A percentile compares a stretch with the other conserved stretches of the same genome.
phyloP scores from a whole-genome alignment of 2,113 vertebrate species.

The Melanocharis versteri region DNA sequence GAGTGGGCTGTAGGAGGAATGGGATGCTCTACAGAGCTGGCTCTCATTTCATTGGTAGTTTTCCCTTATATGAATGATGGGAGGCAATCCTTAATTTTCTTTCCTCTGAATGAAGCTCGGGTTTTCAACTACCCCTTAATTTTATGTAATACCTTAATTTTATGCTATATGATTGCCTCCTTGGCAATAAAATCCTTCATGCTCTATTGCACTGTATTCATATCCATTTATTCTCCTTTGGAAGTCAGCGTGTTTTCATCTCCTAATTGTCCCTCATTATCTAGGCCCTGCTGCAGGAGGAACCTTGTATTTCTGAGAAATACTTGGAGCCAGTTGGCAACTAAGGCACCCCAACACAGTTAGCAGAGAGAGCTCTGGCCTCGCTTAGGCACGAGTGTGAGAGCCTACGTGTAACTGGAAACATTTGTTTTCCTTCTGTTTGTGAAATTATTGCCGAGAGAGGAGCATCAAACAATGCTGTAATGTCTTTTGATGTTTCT shows the following conservation, averaged over 20 bases:
- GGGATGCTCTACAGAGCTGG: not conserved
- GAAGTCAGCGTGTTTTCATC: not conserved
- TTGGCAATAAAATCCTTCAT: not conserved
- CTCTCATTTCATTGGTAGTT: not conserved
- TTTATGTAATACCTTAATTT: not conserved
- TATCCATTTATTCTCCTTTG: not conserved
- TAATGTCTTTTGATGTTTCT: slow-evolving; percentile 60
- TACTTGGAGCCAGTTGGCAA: not conserved
- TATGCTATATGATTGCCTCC: not conserved
- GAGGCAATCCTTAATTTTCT: not conserved
- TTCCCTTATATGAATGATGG: not conserved
- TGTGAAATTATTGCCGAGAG: slow-evolving; percentile 45
- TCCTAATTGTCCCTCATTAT: not conserved
- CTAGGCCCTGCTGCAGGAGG: not conserved
- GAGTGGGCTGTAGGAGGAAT: not conserved
- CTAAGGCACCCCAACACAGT: not conserved
- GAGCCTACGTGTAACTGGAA: slow-evolving; percentile 45
- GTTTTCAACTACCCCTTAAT: not conserved
- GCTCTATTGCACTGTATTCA: not conserved
- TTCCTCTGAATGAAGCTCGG: not conserved
- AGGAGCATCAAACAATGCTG: slow-evolving; percentile 50
- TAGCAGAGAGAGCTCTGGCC: not conserved
- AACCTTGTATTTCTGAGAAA: not conserved
- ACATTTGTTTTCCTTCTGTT: slow-evolving; percentile 48
- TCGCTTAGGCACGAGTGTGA: not conserved